Conservation (phyloP, 92 coral and sea anemone genomes). For the Meandrina meandrites region DNA sequence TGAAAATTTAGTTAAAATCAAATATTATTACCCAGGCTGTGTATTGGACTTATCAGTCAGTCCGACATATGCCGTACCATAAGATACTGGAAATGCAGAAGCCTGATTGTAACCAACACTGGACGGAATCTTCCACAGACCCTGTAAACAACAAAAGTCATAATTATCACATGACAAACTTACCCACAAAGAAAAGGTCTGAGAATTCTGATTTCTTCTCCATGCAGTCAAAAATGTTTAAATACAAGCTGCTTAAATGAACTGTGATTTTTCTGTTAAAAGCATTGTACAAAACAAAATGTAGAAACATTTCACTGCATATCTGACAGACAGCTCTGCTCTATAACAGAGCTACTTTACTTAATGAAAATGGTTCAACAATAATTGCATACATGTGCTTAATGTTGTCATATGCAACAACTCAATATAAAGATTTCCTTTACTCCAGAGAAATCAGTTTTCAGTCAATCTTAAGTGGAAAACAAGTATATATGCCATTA, state of each 20-base stretch:
- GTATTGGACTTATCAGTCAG: conserved; percentile 75
- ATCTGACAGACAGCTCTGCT: too few relatives aligned
- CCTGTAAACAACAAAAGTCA: conserved; percentile 45
- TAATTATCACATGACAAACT: background rate
- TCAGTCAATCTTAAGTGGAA: too few relatives aligned
- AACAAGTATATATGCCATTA: too few relatives aligned
- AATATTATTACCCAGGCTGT: conserved; percentile 69
- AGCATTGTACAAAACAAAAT: too few relatives aligned
- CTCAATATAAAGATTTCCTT: too few relatives aligned
- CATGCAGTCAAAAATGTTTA: background rate
- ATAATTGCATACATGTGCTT: too few relatives aligned
- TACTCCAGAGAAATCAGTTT: too few relatives aligned
- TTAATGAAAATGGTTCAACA: too few relatives aligned
- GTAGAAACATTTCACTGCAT: too few relatives aligned
- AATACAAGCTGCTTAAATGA: too few relatives aligned
- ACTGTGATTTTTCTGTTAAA: background rate
- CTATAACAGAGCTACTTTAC: too few relatives aligned
- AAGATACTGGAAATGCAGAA: conserved; percentile 83
- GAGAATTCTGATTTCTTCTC: background rate
- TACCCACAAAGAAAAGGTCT: background rate
- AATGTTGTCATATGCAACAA: too few relatives aligned
- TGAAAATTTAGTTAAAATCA: background rate
- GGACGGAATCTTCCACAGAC: conserved; percentile 79
- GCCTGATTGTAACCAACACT: conserved; percentile 65
- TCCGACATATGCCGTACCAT: conserved; percentile 99